A percentile compares a stretch with the other conserved stretches of the same genome.
phyloP scores from a whole-genome alignment of 2,888 invertebrate genomes.

The Pachliopta kotzebuea region DNA sequence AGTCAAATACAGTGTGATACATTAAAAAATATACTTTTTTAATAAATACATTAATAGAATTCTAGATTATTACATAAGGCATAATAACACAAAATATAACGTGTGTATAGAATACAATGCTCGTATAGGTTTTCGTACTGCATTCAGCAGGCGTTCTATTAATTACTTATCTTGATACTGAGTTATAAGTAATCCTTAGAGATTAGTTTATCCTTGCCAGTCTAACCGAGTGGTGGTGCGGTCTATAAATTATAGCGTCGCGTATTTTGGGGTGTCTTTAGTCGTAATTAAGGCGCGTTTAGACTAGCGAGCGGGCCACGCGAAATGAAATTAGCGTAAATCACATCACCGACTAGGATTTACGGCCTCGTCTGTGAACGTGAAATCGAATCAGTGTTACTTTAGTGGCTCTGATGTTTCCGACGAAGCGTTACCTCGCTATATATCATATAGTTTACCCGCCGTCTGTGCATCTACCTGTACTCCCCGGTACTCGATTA shows the following conservation, averaged over 20 bases:
- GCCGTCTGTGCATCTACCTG: conserved; percentile 4
- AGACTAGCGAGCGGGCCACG: conserved; percentile 50
- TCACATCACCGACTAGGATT: conserved; percentile 73
- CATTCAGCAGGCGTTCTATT: conserved; percentile 12
- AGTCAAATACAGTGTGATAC: too few relatives aligned
- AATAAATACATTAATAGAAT: too few relatives aligned
- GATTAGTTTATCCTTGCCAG: conserved; percentile 23
- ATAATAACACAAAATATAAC: neutral
- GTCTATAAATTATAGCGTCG: conserved; percentile 41
- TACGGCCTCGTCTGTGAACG: conserved; percentile 59
- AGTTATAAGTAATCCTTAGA: conserved; percentile 19
- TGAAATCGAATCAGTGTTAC: conserved; percentile 72
- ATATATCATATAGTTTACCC: conserved; percentile 19
- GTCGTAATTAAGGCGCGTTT: conserved; percentile 69
- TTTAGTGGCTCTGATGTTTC: conserved; percentile 61
- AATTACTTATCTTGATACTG: conserved; percentile 21
- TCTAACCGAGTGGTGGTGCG: conserved; percentile 29
- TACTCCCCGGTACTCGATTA: neutral
- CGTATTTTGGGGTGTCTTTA: conserved; percentile 47
- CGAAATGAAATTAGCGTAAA: conserved; percentile 77
- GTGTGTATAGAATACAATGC: neutral
- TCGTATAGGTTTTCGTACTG: neutral
- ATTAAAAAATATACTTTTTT: too few relatives aligned
- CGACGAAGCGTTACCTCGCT: conserved; percentile 50
- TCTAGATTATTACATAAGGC: too few relatives aligned